Evolutionary conservation across 2,888 invertebrate genomes (phyloP).

Genomic region (Troides oblongomaculatus): DNA sequence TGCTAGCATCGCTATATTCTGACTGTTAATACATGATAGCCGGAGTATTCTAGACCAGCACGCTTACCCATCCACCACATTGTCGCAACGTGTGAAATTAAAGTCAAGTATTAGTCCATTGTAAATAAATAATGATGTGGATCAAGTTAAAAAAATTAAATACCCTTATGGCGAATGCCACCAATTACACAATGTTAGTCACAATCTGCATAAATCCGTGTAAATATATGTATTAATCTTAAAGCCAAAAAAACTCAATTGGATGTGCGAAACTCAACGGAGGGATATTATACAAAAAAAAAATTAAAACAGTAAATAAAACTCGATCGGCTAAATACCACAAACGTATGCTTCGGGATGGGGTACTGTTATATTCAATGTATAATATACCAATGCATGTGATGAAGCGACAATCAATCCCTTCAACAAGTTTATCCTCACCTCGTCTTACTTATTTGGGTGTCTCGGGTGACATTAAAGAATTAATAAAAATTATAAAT

Average conservation of each 20-base stretch:
- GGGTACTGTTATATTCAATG: constrained; percentile 33
- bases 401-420: constrained; percentile 53
- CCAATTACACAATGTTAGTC: constrained; percentile 33
- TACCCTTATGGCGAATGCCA: too few species aligned
- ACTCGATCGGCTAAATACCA: constrained; percentile 36
- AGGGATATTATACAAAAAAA: constrained; percentile 40
- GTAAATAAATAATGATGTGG: too few species aligned
- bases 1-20: too few species aligned
- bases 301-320: constrained; percentile 33
- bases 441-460: constrained; percentile 51
- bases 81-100: too few species aligned
- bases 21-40: too few species aligned
- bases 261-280: constrained; percentile 54
- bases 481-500: constrained; percentile 48
- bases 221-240: constrained; percentile 40
- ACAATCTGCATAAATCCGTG: constrained; percentile 35
- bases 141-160: too few species aligned
- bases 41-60: too few species aligned
- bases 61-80: too few species aligned
- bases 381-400: constrained; percentile 30
- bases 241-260: constrained; percentile 31
- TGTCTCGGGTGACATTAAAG: constrained; percentile 46
- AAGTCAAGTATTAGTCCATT: too few species aligned
- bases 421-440: constrained; percentile 61
- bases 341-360: constrained; percentile 24